A percentile compares a stretch with the other conserved stretches of the same genome.
These are phyloP conservation scores for Omphaloscelis lunosa DNA, from an alignment of 2,888 invertebrate species.

Conservation along the genomic window DNA sequence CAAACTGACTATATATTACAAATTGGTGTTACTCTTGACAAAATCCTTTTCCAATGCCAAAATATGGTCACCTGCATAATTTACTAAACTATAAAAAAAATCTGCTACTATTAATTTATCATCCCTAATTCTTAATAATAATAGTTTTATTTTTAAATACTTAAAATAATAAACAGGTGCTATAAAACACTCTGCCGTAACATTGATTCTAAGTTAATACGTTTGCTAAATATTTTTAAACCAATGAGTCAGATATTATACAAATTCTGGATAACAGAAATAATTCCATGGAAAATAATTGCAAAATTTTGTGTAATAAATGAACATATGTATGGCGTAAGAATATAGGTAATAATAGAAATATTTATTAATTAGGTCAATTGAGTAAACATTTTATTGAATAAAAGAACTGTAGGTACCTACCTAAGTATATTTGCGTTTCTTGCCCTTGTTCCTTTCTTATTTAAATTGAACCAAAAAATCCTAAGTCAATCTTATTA, in stretches of 20 bases:
- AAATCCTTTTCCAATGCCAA: neutral
- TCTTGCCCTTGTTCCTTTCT: neutral
- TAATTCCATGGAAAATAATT: slow-evolving; percentile 43
- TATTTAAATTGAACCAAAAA: neutral
- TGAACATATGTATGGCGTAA: neutral
- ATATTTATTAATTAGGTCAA: neutral
- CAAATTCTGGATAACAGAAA: slow-evolving; percentile 50
- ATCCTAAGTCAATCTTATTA: too few relatives aligned
- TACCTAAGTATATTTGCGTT: too few relatives aligned
- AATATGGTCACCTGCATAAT: neutral
- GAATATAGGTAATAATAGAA: neutral
- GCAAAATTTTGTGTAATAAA: slow-evolving; percentile 26
- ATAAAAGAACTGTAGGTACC: neutral
- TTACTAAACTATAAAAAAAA: neutral
- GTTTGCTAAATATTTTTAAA: slow-evolving; percentile 19
- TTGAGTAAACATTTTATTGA: neutral
- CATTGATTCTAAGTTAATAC: neutral
- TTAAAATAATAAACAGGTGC: neutral
- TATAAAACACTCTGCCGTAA: neutral
- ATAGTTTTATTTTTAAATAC: neutral
- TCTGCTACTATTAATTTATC: neutral
- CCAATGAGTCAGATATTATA: slow-evolving; percentile 39
- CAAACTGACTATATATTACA: neutral
- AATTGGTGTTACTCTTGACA: neutral
- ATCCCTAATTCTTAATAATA: neutral